Evolutionary conservation across 2,113 vertebrate genomes (phyloP).

Genomic region (Girardinichthys multiradiatus): DNA sequence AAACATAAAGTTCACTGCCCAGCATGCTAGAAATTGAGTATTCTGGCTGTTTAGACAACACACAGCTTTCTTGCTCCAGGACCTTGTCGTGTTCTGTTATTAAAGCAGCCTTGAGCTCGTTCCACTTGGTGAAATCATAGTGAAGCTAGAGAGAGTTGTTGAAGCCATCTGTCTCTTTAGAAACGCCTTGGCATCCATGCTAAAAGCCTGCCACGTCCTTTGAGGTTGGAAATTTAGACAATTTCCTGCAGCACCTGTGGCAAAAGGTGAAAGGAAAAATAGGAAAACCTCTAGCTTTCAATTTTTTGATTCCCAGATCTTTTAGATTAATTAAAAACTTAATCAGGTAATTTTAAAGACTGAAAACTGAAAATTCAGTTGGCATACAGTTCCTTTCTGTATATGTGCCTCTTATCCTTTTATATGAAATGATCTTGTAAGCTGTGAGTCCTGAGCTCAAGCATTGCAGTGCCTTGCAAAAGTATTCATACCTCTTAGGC

Average conservation of each 20-base stretch:
- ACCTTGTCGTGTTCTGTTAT: slow-evolving; percentile 36
- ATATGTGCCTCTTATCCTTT: background rate
- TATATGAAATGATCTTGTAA: background rate
- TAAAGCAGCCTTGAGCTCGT: slow-evolving; percentile 34
- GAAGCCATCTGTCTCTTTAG: slow-evolving; percentile 60
- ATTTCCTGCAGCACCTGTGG: slow-evolving; percentile 44
- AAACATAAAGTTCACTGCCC: background rate
- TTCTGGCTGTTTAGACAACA: slow-evolving; percentile 14
- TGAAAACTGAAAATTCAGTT: slow-evolving; percentile 15
- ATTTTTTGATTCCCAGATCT: background rate
- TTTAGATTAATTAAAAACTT: background rate
- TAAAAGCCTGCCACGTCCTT: slow-evolving; percentile 6
- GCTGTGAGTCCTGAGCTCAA: background rate
- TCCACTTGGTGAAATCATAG: slow-evolving; percentile 38
- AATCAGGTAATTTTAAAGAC: background rate
- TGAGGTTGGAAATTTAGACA: slow-evolving; percentile 15
- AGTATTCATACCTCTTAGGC: background rate
- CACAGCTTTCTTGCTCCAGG: slow-evolving; percentile 11
- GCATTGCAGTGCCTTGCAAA: background rate
- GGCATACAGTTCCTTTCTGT: slow-evolving; percentile 13
- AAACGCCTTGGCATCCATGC: slow-evolving; percentile 21
- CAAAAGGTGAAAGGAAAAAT: background rate
- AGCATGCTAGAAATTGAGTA: slow-evolving; percentile 7
- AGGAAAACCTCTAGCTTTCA: background rate
- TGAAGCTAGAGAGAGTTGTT: slow-evolving; percentile 34